These are phyloP conservation scores for Allacma fusca DNA, from an alignment of 2,888 invertebrate species.

Conservation along the genomic window DNA sequence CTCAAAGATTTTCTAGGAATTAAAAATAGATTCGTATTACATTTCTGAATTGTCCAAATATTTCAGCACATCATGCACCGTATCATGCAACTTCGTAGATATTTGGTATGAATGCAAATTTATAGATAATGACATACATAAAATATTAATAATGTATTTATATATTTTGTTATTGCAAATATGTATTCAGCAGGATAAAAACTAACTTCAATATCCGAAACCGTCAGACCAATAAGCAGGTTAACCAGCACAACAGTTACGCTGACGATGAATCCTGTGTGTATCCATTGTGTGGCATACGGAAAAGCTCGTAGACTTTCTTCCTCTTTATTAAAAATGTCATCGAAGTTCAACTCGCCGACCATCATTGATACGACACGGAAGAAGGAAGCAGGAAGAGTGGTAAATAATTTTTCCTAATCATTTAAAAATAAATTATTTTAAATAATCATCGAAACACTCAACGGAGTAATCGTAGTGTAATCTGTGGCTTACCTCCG, in stretches of 20 bases:
- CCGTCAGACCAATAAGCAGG: conserved; percentile 19
- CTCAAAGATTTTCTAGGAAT: not conserved
- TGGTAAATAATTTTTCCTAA: conserved; percentile 1
- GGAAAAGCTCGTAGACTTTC: not conserved
- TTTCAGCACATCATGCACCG: too few species aligned
- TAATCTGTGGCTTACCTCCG: conserved; percentile 12
- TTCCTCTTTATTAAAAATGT: not conserved
- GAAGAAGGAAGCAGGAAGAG: conserved; percentile 12
- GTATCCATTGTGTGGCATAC: conserved; percentile 9
- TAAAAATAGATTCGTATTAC: too few species aligned
- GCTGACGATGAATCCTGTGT: not conserved
- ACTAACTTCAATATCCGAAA: conserved; percentile 18
- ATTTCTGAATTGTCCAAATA: too few species aligned
- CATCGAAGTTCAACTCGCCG: conserved; percentile 24
- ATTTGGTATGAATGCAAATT: not conserved
- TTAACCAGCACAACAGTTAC: conserved; percentile 13
- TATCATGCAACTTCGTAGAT: too few species aligned
- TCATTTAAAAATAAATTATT: not conserved
- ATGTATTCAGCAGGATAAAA: too few species aligned
- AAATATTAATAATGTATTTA: too few species aligned
- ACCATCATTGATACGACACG: conserved; percentile 27
- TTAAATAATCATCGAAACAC: not conserved
- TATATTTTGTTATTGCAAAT: too few species aligned
- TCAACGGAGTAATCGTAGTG: not conserved
- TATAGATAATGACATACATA: not conserved